Base-by-base conservation (phyloP, 2,888 invertebrate species). In the Hirtodrosophila confusa region DNA sequence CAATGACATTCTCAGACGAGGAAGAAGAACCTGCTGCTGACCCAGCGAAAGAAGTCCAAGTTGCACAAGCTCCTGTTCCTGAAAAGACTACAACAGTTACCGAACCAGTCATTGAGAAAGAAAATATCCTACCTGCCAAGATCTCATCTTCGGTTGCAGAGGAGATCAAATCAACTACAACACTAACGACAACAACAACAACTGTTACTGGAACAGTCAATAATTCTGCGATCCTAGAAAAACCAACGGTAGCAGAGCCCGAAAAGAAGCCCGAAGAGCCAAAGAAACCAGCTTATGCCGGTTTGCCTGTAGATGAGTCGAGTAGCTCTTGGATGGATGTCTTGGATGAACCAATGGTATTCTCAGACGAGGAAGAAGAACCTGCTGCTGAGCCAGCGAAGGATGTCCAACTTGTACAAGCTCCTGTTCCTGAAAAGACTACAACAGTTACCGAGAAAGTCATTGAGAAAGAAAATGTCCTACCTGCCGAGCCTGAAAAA, bases 241-340 rank as follows among this genome's bases (percentile, higher is more conserved):
- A 49, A n/a, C 23, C 49, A 0, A 61, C 35, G 9, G 5, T 9
- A n/a, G n/a, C n/a, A n/a, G n/a, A n/a, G n/a, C n/a, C n/a, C n/a
- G n/a, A n/a, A n/a, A n/a, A n/a, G n/a, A n/a, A n/a, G n/a, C n/a
- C n/a, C n/a, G n/a, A n/a, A n/a, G n/a, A n/a, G n/a, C n/a, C n/a
- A n/a, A n/a, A n/a, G n/a, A n/a, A n/a, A n/a, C n/a, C n/a, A n/a
- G n/a, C n/a, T n/a, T n/a, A n/a, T n/a, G n/a, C n/a, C n/a, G n/a
- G n/a, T n/a, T n/a, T n/a, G n/a, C n/a, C n/a, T n/a, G n/a, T n/a
- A n/a, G n/a, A n/a, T n/a, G n/a, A n/a, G n/a, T n/a, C n/a, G n/a
- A n/a, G 89, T 24, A 88, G 75, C 44, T 64, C 86, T 2, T 91
- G 91, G 88, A 86, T 91, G 80, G 89, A 91, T 54, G 89, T 87